A percentile compares a stretch with the other conserved stretches of the same genome.
phyloP scores from a whole-genome alignment of 2,797 vertebrate species.

The Morelia viridis region DNA sequence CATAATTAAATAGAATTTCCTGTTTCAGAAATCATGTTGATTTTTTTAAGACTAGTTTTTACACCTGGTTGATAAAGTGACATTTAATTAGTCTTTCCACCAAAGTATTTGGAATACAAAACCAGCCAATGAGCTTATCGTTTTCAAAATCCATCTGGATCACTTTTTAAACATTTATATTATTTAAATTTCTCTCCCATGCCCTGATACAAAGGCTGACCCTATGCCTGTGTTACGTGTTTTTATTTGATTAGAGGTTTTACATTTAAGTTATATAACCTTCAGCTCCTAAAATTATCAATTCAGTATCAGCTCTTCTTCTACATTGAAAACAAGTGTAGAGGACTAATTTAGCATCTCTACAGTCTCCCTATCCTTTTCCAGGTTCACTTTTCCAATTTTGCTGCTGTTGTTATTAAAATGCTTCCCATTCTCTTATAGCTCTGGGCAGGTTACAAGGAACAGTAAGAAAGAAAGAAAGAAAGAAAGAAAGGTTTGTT shows the following conservation, averaged over 20 bases:
- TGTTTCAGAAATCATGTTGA: background rate
- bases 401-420: background rate
- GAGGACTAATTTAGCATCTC: background rate
- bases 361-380: background rate
- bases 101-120: background rate
- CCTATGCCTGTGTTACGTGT: background rate
- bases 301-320: background rate
- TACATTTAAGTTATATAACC: background rate
- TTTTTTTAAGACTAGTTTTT: background rate
- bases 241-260: background rate
- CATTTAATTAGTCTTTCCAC: background rate
- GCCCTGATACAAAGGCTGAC: background rate
- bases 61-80: background rate
- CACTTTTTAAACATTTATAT: background rate
- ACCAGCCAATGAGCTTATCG: background rate
- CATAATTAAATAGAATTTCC: background rate
- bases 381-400: background rate
- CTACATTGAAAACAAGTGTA: background rate
- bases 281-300: background rate
- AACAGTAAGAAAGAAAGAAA: background rate
- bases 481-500: too few relatives aligned
- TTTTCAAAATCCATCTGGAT: background rate
- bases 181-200: background rate
- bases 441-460: background rate
- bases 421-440: background rate